Base-by-base conservation (phyloP, 2,113 vertebrate genomes). In the Anguilla japonica region DNA sequence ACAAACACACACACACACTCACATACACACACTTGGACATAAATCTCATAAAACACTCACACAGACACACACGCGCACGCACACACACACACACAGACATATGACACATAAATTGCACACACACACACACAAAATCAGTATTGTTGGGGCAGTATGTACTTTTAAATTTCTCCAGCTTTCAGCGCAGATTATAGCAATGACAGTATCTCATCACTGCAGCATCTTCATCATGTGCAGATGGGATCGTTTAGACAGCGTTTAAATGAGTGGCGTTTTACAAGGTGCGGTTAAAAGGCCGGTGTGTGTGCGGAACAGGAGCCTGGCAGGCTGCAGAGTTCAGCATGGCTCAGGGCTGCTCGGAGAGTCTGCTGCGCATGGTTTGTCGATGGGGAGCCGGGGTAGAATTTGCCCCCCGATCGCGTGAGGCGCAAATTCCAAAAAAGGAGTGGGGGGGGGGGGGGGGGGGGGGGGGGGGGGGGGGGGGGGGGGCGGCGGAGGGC, bases 101-200 rank as follows among this genome's bases (percentile, higher is more conserved):
- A 89, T 34, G 34, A 34, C 34, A 34, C 34, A 34, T 34, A 34
- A 34, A 34, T 34, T 34, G 34, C 91, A 90, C 50, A 83, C 50
- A 60, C 82, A 39, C 82, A 39, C 82, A 57, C 50, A 26, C 29
- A 40, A 22, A 83, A 56, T 39, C 56, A 63, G n/a, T 34, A 13
- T 34, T 11, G 26, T 75, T 71, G 63, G 26, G 63, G 22, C 3
- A 71, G 16, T 22, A 67, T 67, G 26, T 34, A 13, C n/a, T 34
- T 71, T 75, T 75, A 14, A 29, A n/a, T 75, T 15, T 9, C 60
- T 67, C 60, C 22, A 26, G 60, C 22, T 26, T 67, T 22, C 3
- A 67, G 1, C 18, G 15, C 60, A n/a, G 26, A 11, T 7, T 2
- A 34, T 75, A 2, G 0, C 26, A 34, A 29, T 53, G 50, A 53